Evolutionary conservation across 2,888 invertebrate species (phyloP).

Genomic region (Xestoiulus laeticollis): DNA sequence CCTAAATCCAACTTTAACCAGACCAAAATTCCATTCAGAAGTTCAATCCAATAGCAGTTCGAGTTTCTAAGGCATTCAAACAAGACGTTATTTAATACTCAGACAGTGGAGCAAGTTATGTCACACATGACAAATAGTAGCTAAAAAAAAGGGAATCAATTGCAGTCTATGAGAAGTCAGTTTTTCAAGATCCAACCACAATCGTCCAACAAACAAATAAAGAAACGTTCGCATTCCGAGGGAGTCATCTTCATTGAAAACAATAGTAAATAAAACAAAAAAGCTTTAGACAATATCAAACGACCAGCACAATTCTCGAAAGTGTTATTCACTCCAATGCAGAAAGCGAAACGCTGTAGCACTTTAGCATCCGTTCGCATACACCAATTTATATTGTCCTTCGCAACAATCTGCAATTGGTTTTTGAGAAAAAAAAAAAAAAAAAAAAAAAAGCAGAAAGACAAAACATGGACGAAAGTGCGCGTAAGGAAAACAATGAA

Average conservation of each 20-base stretch:
- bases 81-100: not conserved
- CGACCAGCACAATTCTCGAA: not conserved
- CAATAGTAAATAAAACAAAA: not conserved
- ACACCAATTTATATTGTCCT: not conserved
- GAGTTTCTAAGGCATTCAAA: not conserved
- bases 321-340: conserved; percentile 27
- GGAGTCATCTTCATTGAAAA: conserved; percentile 25
- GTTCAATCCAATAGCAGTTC: not conserved
- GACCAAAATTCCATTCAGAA: not conserved
- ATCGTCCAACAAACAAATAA: not conserved
- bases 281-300: not conserved
- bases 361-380: not conserved
- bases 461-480: not conserved
- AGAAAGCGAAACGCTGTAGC: not conserved
- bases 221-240: not conserved
- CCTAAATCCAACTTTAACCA: not conserved
- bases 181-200: not conserved
- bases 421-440: not conserved
- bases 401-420: conserved; percentile 21
- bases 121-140: not conserved
- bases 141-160: not conserved
- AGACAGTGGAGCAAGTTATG: not conserved
- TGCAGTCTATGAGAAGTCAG: not conserved
- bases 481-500: conserved; percentile 5
- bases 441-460: not conserved